These are phyloP conservation scores for Chrysomallon squamiferum DNA, from an alignment of 1,140 invertebrate genomes.

Conservation along the genomic window DNA sequence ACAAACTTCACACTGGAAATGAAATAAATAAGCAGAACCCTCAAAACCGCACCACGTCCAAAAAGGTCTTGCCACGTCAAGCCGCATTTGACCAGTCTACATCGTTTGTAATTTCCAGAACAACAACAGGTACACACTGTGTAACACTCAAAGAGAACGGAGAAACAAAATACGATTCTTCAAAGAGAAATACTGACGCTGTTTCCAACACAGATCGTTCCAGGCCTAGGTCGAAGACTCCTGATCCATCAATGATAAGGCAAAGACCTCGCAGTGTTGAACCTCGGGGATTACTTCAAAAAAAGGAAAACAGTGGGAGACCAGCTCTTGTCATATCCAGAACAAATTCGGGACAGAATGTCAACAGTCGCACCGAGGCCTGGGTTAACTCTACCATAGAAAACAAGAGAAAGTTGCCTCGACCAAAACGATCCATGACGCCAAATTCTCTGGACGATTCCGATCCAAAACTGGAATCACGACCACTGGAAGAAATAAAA, in stretches of 20 bases:
- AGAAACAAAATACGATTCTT: constrained; percentile 8
- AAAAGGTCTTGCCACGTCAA: not conserved
- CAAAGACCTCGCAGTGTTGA: constrained; percentile 29
- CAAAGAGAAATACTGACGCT: not conserved
- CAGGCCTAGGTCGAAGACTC: constrained; percentile 15
- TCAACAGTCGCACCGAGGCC: constrained; percentile 42
- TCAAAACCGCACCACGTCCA: not conserved
- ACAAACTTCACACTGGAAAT: not conserved
- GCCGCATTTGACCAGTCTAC: not conserved
- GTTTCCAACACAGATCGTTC: not conserved
- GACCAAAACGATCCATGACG: constrained; percentile 35
- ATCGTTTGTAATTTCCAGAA: not conserved
- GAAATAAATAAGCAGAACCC: too few species aligned
- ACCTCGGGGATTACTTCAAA: constrained; percentile 16
- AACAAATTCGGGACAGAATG: constrained; percentile 6
- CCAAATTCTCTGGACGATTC: constrained; percentile 39
- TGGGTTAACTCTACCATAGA: constrained; percentile 50
- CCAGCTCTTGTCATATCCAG: too few species aligned
- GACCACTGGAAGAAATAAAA: constrained; percentile 51
- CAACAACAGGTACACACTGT: not conserved
- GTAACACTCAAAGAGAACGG: not conserved
- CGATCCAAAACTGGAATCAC: constrained; percentile 25
- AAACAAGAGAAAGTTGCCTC: constrained; percentile 27
- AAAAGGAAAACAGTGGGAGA: not conserved
- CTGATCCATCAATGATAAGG: constrained; percentile 10